Conservation (phyloP, 2,797 vertebrate species). For the Myripristis murdjan region DNA sequence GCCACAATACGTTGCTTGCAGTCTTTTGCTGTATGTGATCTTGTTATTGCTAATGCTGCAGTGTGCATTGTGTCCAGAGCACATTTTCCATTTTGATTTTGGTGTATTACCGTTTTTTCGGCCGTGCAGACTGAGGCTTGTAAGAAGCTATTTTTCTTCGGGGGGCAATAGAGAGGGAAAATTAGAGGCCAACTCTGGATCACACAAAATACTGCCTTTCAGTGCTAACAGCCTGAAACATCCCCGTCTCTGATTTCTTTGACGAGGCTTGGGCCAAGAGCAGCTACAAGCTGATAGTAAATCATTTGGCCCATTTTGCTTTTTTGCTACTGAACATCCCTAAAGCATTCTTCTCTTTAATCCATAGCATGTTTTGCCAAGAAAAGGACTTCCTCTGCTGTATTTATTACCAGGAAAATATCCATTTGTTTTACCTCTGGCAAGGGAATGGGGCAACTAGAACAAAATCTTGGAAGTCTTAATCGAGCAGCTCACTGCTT, state of each 20-base stretch:
- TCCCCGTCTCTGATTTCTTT: slow-evolving; percentile 72
- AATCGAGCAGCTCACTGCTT: slow-evolving; percentile 15
- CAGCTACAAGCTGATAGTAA: slow-evolving; percentile 81
- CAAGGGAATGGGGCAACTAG: slow-evolving; percentile 39
- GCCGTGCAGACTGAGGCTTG: slow-evolving; percentile 64
- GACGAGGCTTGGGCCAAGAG: slow-evolving; percentile 74
- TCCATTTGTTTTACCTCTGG: slow-evolving; percentile 56
- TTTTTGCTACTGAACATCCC: slow-evolving; percentile 78
- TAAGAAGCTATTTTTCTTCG: slow-evolving; percentile 68
- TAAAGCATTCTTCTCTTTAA: slow-evolving; percentile 58
- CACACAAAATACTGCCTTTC: slow-evolving; percentile 67
- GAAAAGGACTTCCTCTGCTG: slow-evolving; percentile 58
- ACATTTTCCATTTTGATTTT: slow-evolving; percentile 70
- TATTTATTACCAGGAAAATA: slow-evolving; percentile 66
- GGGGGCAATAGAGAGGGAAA: slow-evolving; percentile 75
- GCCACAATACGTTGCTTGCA: slow-evolving; percentile 45
- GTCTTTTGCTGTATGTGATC: slow-evolving; percentile 42
- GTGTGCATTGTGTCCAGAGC: slow-evolving; percentile 34
- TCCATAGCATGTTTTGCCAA: slow-evolving; percentile 51
- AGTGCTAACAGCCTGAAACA: slow-evolving; percentile 78
- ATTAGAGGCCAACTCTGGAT: slow-evolving; percentile 72
- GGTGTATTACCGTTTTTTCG: slow-evolving; percentile 55
- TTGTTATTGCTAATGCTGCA: slow-evolving; percentile 3
- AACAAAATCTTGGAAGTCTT: slow-evolving; percentile 32
- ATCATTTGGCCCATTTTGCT: slow-evolving; percentile 74